A percentile compares a stretch with the other conserved stretches of the same genome.
phyloP scores from a whole-genome alignment of 2,113 vertebrate species.

The Archilochus colubris region DNA sequence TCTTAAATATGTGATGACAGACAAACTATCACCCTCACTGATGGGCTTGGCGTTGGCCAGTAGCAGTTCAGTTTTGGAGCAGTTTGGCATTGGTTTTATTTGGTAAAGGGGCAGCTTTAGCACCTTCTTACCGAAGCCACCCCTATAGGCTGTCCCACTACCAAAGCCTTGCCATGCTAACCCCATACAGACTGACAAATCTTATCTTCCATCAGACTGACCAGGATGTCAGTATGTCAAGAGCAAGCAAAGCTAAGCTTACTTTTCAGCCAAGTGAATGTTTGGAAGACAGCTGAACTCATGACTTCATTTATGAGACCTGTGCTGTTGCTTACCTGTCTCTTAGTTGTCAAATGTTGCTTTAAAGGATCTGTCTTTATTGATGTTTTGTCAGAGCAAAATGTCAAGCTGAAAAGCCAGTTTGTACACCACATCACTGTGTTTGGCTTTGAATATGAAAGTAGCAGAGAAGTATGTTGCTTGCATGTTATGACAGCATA shows the following conservation, averaged over 20 bases:
- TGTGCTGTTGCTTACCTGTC: background rate
- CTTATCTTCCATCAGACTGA: background rate
- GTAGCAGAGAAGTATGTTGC: background rate
- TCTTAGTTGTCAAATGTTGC: background rate
- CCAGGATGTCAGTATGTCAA: background rate
- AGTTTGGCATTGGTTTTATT: too few species aligned
- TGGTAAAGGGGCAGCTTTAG: background rate
- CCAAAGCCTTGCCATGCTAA: background rate
- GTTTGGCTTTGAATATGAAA: background rate
- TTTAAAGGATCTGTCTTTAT: background rate
- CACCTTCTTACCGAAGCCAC: background rate
- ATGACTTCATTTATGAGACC: background rate
- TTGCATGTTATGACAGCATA: background rate
- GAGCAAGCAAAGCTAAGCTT: background rate
- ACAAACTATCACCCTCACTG: background rate
- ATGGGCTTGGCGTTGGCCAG: background rate
- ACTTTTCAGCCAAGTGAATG: background rate
- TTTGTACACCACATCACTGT: background rate
- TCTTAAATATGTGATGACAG: background rate
- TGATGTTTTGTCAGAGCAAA: background rate
- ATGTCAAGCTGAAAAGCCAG: background rate
- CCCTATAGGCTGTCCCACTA: background rate
- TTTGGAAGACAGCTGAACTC: background rate
- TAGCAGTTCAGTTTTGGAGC: background rate
- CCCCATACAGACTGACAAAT: background rate